These are phyloP conservation scores for Xanthia togata DNA, from an alignment of 2,888 invertebrate species.

Conservation along the genomic window DNA sequence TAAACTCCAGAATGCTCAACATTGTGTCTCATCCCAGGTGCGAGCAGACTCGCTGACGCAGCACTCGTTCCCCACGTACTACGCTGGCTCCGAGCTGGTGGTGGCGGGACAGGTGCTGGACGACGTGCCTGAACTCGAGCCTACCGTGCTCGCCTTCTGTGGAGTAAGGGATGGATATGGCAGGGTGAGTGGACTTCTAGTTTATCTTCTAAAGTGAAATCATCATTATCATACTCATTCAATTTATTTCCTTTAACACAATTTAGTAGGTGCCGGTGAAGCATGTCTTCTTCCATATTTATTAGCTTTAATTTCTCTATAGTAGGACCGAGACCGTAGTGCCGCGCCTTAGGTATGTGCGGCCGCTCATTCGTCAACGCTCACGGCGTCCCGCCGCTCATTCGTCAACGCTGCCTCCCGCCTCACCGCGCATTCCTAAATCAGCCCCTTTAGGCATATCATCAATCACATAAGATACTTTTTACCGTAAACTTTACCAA, in stretches of 20 bases:
- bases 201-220: neutral
- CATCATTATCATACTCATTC: neutral
- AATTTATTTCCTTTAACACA: neutral
- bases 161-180: slow-evolving; percentile 75
- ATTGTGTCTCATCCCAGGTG: slow-evolving; percentile 73
- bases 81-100: slow-evolving; percentile 92
- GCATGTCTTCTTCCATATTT: neutral
- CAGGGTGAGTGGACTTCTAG: slow-evolving; percentile 69
- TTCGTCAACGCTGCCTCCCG: too few species aligned
- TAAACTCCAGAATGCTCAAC: neutral
- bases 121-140: slow-evolving; percentile 72
- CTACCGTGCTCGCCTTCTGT: slow-evolving; percentile 78
- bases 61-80: slow-evolving; percentile 90
- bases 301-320: neutral
- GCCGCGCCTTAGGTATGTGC: too few species aligned
- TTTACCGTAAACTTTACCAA: neutral
- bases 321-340: too few species aligned
- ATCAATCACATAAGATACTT: neutral
- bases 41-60: slow-evolving; percentile 88
- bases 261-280: neutral
- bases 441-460: neutral
- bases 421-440: too few species aligned
- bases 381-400: too few species aligned
- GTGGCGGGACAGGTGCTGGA: slow-evolving; percentile 89
- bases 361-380: too few species aligned